Percentiles rank a stretch among this genome's conserved stretches.
phyloP scores from a whole-genome alignment of 2,113 vertebrate species.

The Bufo bufo region DNA sequence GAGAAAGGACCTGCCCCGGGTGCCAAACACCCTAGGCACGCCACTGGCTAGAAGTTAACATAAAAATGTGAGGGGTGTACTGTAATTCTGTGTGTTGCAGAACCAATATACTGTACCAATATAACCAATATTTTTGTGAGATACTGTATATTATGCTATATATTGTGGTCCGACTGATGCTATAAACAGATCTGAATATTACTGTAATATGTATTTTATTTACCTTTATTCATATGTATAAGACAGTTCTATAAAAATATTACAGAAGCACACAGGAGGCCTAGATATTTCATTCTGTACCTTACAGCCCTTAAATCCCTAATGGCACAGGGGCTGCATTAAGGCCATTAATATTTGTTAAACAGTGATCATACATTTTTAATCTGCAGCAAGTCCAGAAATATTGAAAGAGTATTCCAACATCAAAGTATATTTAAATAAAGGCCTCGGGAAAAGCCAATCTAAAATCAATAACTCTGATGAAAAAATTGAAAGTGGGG shows the following conservation, averaged over 20 bases:
- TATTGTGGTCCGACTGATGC: background rate
- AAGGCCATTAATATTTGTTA: conserved; percentile 61
- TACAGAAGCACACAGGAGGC: background rate
- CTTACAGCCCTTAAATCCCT: conserved; percentile 1
- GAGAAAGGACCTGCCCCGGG: no score
- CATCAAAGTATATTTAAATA: conserved; percentile 67
- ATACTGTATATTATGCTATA: no score
- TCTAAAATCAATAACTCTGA: conserved; percentile 64
- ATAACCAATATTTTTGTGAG: no score
- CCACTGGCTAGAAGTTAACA: background rate
- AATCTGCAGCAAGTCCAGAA: conserved; percentile 62
- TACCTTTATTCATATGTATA: background rate
- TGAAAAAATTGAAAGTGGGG: conserved; percentile 37
- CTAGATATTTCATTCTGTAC: background rate
- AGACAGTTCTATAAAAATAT: conserved; percentile 19
- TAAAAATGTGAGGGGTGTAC: no score
- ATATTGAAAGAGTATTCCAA: conserved; percentile 61
- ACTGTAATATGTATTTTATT: background rate
- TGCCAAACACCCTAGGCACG: no score
- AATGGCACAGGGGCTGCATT: conserved; percentile 59
- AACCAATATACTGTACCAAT: no score
- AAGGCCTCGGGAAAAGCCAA: conserved; percentile 63
- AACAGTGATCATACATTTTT: conserved; percentile 74
- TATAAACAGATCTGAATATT: background rate
- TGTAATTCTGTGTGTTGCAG: no score